A percentile compares a stretch with the other conserved stretches of the same genome.
Conservation (phyloP, 2,888 invertebrate genomes). For the Drosophila barbarae region DNA sequence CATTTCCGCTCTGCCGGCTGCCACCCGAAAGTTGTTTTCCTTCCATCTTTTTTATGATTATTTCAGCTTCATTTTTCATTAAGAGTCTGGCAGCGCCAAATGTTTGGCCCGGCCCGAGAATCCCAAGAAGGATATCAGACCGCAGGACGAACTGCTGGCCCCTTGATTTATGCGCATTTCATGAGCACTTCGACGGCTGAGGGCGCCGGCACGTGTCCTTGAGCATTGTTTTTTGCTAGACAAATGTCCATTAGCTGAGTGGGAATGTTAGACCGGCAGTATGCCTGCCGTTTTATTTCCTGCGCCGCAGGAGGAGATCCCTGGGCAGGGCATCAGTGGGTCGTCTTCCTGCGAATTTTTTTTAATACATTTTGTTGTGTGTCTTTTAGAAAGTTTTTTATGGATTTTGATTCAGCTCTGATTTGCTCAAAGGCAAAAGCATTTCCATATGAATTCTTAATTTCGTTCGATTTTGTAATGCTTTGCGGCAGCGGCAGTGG, state of each 20-base stretch:
- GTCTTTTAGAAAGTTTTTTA: slow-evolving; percentile 16
- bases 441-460: slow-evolving; percentile 39
- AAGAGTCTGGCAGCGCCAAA: slow-evolving; percentile 55
- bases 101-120: slow-evolving; percentile 32
- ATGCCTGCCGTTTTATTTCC: neutral
- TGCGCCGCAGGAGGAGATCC: slow-evolving; percentile 3
- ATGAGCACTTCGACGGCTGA: slow-evolving; percentile 43
- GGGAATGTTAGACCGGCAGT: slow-evolving; percentile 10
- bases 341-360: slow-evolving; percentile 13
- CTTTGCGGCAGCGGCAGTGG: slow-evolving; percentile 5
- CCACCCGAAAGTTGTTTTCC: slow-evolving; percentile 39
- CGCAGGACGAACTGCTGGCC: slow-evolving; percentile 27
- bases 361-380: slow-evolving; percentile 8
- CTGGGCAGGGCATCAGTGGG: slow-evolving; percentile 20
- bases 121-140: slow-evolving; percentile 12
- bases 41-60: slow-evolving; percentile 52
- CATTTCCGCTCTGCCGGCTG: slow-evolving; percentile 46
- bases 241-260: slow-evolving; percentile 23
- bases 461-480: slow-evolving; percentile 31
- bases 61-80: slow-evolving; percentile 69
- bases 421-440: slow-evolving; percentile 15
- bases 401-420: slow-evolving; percentile 17
- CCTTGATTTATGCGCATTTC: slow-evolving; percentile 59
- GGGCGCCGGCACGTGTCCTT: slow-evolving; percentile 39
- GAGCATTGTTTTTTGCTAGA: slow-evolving; percentile 38